These are phyloP conservation scores for Conopomorpha cramerella DNA, from an alignment of 1,140 invertebrate genomes.

Conservation along the genomic window DNA sequence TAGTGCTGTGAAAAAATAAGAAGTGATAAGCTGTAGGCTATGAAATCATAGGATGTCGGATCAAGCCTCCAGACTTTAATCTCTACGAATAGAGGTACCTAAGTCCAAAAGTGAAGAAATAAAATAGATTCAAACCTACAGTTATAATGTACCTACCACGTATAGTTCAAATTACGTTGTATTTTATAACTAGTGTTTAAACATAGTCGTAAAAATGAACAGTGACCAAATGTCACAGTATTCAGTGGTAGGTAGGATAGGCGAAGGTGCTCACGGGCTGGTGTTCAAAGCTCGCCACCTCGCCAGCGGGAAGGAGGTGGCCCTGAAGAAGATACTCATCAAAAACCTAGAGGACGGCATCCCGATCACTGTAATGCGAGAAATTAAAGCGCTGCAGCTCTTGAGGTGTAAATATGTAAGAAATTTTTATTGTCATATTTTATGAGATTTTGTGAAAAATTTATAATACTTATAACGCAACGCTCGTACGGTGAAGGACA, in stretches of 20 bases:
- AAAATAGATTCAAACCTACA: background rate
- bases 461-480: too few relatives aligned
- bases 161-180: too few relatives aligned
- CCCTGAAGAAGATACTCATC: constrained; percentile 85
- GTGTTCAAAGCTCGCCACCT: constrained; percentile 80
- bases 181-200: too few relatives aligned
- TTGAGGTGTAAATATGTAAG: constrained; percentile 88
- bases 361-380: constrained; percentile 83
- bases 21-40: too few relatives aligned
- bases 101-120: too few relatives aligned
- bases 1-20: too few relatives aligned
- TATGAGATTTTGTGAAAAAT: too few relatives aligned
- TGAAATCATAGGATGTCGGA: too few relatives aligned
- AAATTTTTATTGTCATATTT: too few relatives aligned
- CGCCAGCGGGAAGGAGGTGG: constrained; percentile 69
- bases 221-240: constrained; percentile 37
- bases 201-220: constrained; percentile 23
- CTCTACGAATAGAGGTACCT: too few relatives aligned
- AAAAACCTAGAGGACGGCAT: constrained; percentile 83
- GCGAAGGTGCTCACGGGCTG: constrained; percentile 95
- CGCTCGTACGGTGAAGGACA: too few relatives aligned
- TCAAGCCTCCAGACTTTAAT: too few relatives aligned
- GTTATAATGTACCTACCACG: background rate
- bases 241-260: constrained; percentile 80
- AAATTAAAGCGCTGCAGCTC: constrained; percentile 92